Conservation (phyloP, 1,140 invertebrate genomes). For the Argopecten irradians region DNA sequence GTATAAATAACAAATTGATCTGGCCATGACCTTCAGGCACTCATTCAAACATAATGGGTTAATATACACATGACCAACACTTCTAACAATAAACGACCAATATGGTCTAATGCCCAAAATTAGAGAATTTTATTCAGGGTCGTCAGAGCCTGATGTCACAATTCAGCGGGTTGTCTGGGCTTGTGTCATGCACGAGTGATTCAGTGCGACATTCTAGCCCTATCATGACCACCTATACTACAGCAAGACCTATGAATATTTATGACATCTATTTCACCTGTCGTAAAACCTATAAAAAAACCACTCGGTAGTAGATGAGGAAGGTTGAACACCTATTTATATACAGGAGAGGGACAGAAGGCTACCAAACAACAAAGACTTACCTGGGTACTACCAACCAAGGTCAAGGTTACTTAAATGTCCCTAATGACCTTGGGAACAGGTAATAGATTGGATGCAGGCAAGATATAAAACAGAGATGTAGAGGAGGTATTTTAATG, state of each 20-base stretch:
- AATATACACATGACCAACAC: slow-evolving; percentile 1
- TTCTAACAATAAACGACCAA: not conserved
- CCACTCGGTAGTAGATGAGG: not conserved
- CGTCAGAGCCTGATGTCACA: not conserved
- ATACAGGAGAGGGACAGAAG: not conserved
- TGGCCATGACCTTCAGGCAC: slow-evolving; percentile 1
- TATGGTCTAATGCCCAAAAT: not conserved
- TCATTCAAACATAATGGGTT: not conserved
- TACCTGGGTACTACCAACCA: not conserved
- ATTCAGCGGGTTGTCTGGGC: no score
- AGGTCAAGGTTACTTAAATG: not conserved
- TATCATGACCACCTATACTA: not conserved
- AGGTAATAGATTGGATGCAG: not conserved
- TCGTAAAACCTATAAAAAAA: not conserved
- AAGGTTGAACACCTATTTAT: not conserved
- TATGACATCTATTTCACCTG: not conserved
- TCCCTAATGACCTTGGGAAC: not conserved
- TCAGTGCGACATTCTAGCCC: no score
- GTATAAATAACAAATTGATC: not conserved
- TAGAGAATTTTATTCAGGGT: not conserved
- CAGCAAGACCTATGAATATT: not conserved
- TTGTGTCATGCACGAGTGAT: not conserved
- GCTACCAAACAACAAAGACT: not conserved
- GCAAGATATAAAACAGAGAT: slow-evolving; percentile 18
- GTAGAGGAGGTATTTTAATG: not conserved